Percentiles rank a stretch among this genome's conserved stretches.
phyloP scores from a whole-genome alignment of 2,113 vertebrate species.

The Sisor rabdophorus region DNA sequence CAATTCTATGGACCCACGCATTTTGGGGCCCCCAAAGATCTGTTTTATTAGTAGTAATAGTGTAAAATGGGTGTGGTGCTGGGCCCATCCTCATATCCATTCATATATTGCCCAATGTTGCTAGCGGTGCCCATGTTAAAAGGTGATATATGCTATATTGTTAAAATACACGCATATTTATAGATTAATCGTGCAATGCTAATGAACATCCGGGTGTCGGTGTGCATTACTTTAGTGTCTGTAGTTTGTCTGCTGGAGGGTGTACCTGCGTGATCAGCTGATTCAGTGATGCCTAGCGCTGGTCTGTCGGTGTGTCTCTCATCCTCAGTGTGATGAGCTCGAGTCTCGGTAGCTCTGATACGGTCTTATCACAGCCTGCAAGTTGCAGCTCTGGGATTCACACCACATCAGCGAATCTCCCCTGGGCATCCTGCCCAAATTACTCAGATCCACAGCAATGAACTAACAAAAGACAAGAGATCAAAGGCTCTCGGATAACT shows the following conservation, averaged over 20 bases:
- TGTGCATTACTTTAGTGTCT: not conserved
- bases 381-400: constrained; percentile 54
- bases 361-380: constrained; percentile 55
- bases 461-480: constrained; percentile 51
- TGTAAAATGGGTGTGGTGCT: no score
- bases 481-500: constrained; percentile 45
- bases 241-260: not conserved
- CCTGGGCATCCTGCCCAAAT: constrained; percentile 49
- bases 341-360: constrained; percentile 50
- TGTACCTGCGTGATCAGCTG: constrained; percentile 19
- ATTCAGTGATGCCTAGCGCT: not conserved
- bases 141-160: not conserved
- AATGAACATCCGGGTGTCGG: not conserved
- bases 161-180: not conserved
- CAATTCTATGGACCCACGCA: no score
- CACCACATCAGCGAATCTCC: constrained; percentile 49
- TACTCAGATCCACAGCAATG: constrained; percentile 42
- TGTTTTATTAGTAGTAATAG: no score
- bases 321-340: constrained; percentile 52
- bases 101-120: no score
- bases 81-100: no score
- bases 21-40: no score
- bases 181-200: not conserved
- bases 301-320: constrained; percentile 32
- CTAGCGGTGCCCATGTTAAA: not conserved